A percentile compares a stretch with the other conserved stretches of the same genome.
These are phyloP conservation scores for Parelbella ahira DNA, from an alignment of 2,888 invertebrate genomes.

Conservation along the genomic window DNA sequence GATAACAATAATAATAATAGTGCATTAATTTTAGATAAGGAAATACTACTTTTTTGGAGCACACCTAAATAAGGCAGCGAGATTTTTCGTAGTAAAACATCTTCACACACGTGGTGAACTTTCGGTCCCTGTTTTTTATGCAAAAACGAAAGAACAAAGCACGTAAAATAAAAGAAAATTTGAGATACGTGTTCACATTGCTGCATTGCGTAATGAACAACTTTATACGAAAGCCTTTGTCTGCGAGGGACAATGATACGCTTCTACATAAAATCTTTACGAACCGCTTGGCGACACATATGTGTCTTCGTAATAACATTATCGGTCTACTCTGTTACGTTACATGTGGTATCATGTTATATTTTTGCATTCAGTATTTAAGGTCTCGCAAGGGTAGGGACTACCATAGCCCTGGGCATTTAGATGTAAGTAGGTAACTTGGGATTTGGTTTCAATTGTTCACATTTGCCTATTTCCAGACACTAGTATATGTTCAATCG, in stretches of 20 bases:
- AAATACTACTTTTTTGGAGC: no score
- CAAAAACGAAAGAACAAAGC: slow-evolving; percentile 18
- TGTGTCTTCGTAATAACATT: slow-evolving; percentile 7
- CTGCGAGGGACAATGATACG: slow-evolving; percentile 5
- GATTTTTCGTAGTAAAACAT: not conserved
- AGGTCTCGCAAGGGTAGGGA: no score
- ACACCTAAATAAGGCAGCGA: no score
- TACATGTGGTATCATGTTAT: slow-evolving; percentile 2
- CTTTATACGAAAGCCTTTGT: slow-evolving; percentile 18
- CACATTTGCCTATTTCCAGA: no score
- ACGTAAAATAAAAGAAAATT: slow-evolving; percentile 21
- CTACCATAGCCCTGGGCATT: no score
- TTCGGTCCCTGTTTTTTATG: slow-evolving; percentile 26
- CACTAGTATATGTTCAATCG: no score
- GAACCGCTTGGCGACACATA: slow-evolving; percentile 8
- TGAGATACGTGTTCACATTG: slow-evolving; percentile 5
- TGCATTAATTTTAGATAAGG: no score
- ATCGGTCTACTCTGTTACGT: slow-evolving; percentile 3
- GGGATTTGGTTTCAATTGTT: no score
- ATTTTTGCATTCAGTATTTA: no score
- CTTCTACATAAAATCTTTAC: slow-evolving; percentile 17
- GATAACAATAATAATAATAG: no score
- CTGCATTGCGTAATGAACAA: slow-evolving; percentile 23
- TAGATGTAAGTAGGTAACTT: no score
- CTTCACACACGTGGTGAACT: no score